phyloP scores from a whole-genome alignment of 2,113 vertebrate species.

The Dendropsophus ebraccatus region DNA sequence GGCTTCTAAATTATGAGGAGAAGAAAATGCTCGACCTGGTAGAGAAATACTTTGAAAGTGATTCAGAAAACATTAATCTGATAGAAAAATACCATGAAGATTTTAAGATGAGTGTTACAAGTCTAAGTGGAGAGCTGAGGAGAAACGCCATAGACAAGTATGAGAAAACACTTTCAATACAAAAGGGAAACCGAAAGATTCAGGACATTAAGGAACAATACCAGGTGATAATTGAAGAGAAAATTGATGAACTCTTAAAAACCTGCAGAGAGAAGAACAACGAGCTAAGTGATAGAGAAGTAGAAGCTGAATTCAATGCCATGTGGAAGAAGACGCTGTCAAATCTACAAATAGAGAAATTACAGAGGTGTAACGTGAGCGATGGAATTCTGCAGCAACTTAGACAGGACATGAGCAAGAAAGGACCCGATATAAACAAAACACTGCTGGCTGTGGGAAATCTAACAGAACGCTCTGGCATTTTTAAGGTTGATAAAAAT shows the following conservation, averaged over 20 bases:
- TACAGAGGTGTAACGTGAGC: too few relatives aligned
- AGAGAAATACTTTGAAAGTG: constrained; percentile 19
- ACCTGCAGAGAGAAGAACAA: constrained; percentile 50
- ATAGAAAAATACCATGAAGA: constrained; percentile 68
- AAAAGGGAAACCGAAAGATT: not conserved
- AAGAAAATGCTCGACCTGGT: not conserved
- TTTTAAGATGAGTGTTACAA: constrained; percentile 62
- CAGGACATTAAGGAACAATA: not conserved
- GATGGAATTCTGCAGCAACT: not conserved
- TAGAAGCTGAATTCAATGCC: not conserved
- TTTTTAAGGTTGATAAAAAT: constrained; percentile 64
- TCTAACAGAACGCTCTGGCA: constrained; percentile 4
- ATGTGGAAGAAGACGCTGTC: not conserved
- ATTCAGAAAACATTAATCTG: constrained; percentile 33
- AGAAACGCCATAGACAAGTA: constrained; percentile 20
- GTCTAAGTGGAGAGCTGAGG: constrained; percentile 62
- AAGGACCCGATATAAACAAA: constrained; percentile 64
- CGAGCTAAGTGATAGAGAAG: not conserved
- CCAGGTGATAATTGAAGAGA: not conserved
- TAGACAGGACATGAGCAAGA: constrained; percentile 65
- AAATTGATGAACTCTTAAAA: not conserved
- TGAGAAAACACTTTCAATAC: constrained; percentile 35
- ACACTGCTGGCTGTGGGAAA: constrained; percentile 62
- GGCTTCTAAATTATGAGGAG: not conserved
- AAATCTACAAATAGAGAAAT: not conserved